A percentile compares a stretch with the other conserved stretches of the same genome.
Conservation (phyloP, 2,888 invertebrate species). For the Loripinus fragilis region DNA sequence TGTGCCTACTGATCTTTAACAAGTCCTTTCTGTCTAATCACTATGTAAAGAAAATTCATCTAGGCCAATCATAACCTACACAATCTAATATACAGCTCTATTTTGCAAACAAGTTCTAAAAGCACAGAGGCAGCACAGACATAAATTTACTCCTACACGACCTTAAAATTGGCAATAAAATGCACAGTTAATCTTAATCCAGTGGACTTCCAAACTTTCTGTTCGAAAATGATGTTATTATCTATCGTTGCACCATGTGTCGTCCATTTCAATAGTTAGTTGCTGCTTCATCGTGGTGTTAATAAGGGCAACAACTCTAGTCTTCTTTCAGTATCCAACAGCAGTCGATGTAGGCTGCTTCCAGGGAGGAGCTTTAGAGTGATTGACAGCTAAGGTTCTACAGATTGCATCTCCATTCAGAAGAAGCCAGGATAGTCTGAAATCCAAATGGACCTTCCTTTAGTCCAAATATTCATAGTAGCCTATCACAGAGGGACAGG, state of each 20-base stretch:
- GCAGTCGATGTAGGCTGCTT: conserved; percentile 17
- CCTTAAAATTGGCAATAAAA: not conserved
- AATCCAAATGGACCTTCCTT: conserved; percentile 23
- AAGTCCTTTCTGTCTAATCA: too few species aligned
- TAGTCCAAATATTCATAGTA: not conserved
- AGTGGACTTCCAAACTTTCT: not conserved
- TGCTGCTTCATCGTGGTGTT: not conserved
- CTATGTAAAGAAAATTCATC: not conserved
- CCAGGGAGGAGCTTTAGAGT: conserved; percentile 13
- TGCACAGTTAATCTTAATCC: conserved; percentile 6
- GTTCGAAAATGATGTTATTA: not conserved
- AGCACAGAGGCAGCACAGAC: conserved; percentile 18
- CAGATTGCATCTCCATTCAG: conserved; percentile 36
- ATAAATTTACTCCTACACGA: conserved; percentile 1
- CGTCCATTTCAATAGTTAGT: not conserved
- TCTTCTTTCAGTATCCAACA: not conserved
- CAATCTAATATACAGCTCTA: not conserved
- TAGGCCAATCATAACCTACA: not conserved
- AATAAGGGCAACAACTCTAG: not conserved
- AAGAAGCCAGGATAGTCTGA: conserved; percentile 54
- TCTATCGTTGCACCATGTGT: not conserved
- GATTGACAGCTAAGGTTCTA: conserved; percentile 20
- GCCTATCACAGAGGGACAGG: not conserved
- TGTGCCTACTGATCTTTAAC: too few species aligned
- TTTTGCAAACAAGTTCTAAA: conserved; percentile 2